Percentiles rank a stretch among this genome's conserved stretches.
Conservation (phyloP, 2,113 vertebrate species). For the Oxyura jamaicensis region DNA sequence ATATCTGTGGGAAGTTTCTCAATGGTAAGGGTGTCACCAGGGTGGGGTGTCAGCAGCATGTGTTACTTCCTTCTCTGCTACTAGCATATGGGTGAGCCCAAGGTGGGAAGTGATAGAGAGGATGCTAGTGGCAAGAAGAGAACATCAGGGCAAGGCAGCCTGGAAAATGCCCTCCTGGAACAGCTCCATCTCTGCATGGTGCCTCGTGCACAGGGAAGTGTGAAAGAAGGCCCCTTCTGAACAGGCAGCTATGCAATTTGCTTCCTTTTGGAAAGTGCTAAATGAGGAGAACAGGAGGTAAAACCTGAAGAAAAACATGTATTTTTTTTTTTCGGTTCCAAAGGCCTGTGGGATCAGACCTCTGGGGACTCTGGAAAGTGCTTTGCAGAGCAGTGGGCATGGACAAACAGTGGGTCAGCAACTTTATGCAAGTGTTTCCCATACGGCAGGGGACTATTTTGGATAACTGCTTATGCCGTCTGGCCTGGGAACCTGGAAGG, state of each 20-base stretch:
- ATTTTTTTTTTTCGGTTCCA: background rate
- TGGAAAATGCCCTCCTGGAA: background rate
- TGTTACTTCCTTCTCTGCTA: background rate
- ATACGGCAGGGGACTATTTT: background rate
- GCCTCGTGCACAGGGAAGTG: too few relatives aligned
- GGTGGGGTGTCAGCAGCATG: background rate
- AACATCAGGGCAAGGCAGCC: background rate
- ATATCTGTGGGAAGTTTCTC: background rate
- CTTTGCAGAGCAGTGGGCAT: fast-evolving
- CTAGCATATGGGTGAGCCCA: background rate
- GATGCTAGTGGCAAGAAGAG: background rate
- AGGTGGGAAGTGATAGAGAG: background rate
- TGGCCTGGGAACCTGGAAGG: background rate
- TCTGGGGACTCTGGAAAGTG: background rate
- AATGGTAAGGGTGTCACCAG: too few relatives aligned
- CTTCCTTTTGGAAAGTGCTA: background rate
- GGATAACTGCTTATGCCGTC: background rate
- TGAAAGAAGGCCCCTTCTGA: background rate
- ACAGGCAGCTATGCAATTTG: background rate
- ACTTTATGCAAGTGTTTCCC: background rate
- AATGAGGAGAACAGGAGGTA: background rate
- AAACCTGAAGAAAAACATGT: background rate
- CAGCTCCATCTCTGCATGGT: background rate
- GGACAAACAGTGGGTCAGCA: background rate
- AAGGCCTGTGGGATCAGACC: background rate